Evolutionary conservation across 2,888 invertebrate species (phyloP).

Genomic region (Aromia moschata): DNA sequence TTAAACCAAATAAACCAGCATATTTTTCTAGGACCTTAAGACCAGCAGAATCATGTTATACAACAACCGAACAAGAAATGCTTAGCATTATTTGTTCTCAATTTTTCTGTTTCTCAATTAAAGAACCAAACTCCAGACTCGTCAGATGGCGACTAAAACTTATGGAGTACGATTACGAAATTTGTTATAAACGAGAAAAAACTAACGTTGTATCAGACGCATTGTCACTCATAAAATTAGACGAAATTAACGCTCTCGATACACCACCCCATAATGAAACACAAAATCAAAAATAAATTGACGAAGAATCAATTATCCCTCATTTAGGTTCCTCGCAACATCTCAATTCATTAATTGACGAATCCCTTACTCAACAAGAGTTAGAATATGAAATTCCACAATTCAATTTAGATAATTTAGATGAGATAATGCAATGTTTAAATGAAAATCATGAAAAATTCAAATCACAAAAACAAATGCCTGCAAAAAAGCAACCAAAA

Average conservation of each 20-base stretch:
- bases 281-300: not conserved
- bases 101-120: not conserved
- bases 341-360: not conserved
- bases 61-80: too few species aligned
- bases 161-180: not conserved
- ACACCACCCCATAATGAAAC: too few species aligned
- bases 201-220: not conserved
- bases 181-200: not conserved
- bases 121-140: not conserved
- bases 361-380: not conserved
- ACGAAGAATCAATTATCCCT: not conserved
- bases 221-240: not conserved
- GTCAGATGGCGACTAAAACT: not conserved
- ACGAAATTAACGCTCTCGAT: not conserved
- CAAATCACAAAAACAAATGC: not conserved
- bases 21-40: too few species aligned
- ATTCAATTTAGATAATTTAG: not conserved
- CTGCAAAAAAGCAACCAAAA: not conserved
- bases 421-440: not conserved
- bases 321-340: not conserved
- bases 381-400: not conserved
- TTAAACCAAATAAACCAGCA: too few species aligned
- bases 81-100: not conserved
- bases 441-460: not conserved
- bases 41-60: too few species aligned